These are phyloP conservation scores for Saccopteryx leptura DNA, from an alignment of 2,113 vertebrate genomes.

Conservation along the genomic window DNA sequence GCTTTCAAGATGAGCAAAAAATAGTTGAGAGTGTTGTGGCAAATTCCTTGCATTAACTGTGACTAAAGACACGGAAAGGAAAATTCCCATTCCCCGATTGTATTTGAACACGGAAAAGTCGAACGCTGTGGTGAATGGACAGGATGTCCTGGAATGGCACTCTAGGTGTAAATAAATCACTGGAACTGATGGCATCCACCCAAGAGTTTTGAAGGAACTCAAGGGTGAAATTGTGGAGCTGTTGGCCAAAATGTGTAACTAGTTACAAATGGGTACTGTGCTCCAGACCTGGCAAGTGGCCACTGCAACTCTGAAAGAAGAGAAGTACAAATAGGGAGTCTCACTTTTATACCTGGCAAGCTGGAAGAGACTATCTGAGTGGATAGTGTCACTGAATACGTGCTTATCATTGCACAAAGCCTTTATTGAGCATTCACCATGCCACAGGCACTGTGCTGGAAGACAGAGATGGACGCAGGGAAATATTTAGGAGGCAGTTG, in stretches of 20 bases:
- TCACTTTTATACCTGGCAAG: slow-evolving; percentile 68
- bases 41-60: neutral
- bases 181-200: slow-evolving; percentile 74
- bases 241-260: slow-evolving; percentile 76
- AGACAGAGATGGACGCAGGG: neutral
- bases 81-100: slow-evolving; percentile 41
- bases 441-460: neutral
- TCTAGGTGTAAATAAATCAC: slow-evolving; percentile 77
- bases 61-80: slow-evolving; percentile 47
- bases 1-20: neutral
- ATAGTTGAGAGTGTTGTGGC: neutral
- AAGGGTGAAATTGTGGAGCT: slow-evolving; percentile 80
- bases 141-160: slow-evolving; percentile 82
- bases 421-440: neutral
- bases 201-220: slow-evolving; percentile 80
- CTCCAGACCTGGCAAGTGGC: slow-evolving; percentile 69
- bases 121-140: slow-evolving; percentile 58
- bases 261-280: slow-evolving; percentile 78
- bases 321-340: slow-evolving; percentile 64
- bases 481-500: slow-evolving; percentile 26
- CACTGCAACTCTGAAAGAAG: slow-evolving; percentile 61
- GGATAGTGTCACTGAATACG: neutral
- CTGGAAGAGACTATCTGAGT: slow-evolving; percentile 1
- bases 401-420: neutral
- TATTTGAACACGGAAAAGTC: slow-evolving; percentile 62